Evolutionary conservation across 2,888 invertebrate genomes (phyloP).

Genomic region (Polymixis lichenea): DNA sequence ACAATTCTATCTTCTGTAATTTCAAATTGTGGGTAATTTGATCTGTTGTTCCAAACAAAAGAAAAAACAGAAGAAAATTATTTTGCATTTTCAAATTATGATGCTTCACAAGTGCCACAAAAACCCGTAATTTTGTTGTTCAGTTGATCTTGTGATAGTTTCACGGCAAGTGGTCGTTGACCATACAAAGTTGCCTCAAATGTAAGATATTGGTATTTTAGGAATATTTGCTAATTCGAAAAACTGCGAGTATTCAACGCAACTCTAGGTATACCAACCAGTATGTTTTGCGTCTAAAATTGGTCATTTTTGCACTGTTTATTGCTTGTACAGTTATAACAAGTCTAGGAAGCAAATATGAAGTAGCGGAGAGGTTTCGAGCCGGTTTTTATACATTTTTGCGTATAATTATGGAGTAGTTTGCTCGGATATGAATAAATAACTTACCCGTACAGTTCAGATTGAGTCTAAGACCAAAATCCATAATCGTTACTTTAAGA

Average conservation of each 20-base stretch:
- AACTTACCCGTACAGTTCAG: not conserved
- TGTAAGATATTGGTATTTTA: not conserved
- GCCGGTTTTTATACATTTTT: constrained; percentile 10
- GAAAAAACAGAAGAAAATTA: not conserved
- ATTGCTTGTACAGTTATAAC: constrained; percentile 55
- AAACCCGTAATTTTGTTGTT: not conserved
- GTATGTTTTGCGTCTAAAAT: constrained; percentile 27
- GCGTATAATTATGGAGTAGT: not conserved
- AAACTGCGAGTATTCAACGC: not conserved
- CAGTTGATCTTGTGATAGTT: not conserved
- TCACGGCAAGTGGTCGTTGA: not conserved
- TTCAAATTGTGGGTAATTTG: constrained; percentile 2
- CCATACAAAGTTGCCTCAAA: not conserved
- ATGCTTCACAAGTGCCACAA: not conserved
- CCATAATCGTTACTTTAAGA: not conserved
- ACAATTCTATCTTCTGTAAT: constrained; percentile 12
- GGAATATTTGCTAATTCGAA: not conserved
- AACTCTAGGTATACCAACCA: not conserved
- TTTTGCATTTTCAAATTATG: not conserved
- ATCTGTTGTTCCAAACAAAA: not conserved
- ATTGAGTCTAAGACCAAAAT: not conserved
- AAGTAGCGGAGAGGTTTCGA: constrained; percentile 8
- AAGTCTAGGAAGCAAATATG: constrained; percentile 48
- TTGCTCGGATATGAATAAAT: not conserved
- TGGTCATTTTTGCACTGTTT: constrained; percentile 34